Percentiles rank a stretch among this genome's conserved stretches.
Conservation (phyloP, 1,140 invertebrate genomes). For the Macrotrachela quadricornifera region DNA sequence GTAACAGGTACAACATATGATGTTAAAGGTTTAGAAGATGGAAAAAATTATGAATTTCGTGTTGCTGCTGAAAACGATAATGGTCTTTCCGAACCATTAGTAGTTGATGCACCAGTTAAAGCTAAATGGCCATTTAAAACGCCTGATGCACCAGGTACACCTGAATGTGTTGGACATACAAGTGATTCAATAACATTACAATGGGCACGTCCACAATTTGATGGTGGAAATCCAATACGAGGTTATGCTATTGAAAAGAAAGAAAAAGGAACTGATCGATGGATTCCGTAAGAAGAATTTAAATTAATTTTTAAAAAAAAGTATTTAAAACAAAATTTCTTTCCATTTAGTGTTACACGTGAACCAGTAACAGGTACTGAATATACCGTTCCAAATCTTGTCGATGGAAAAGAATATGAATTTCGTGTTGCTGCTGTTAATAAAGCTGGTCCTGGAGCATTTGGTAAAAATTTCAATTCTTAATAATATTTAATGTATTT, state of each 20-base stretch:
- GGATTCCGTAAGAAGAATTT: constrained; percentile 21
- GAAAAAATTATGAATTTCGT: constrained; percentile 80
- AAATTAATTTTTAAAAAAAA: constrained; percentile 58
- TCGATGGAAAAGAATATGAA: constrained; percentile 86
- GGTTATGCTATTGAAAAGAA: constrained; percentile 75
- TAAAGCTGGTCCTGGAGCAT: constrained; percentile 74
- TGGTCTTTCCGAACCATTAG: constrained; percentile 71
- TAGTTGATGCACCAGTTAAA: constrained; percentile 60
- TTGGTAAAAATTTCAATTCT: constrained; percentile 11
- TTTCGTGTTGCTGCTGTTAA: constrained; percentile 89
- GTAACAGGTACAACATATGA: constrained; percentile 52
- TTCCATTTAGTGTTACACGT: not conserved
- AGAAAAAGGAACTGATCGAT: constrained; percentile 43
- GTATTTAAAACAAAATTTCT: constrained; percentile 33
- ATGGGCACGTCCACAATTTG: constrained; percentile 75
- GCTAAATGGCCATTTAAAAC: constrained; percentile 88
- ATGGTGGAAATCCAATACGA: constrained; percentile 49
- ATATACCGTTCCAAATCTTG: constrained; percentile 62
- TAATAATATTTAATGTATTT: no score
- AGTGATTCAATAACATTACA: constrained; percentile 77
- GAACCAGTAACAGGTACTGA: constrained; percentile 57
- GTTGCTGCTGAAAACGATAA: constrained; percentile 93
- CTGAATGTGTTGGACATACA: constrained; percentile 58
- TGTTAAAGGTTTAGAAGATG: constrained; percentile 69
- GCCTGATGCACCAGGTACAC: constrained; percentile 65